Conservation (phyloP, 2,113 vertebrate species). For the Tachysurus fulvidraco region DNA sequence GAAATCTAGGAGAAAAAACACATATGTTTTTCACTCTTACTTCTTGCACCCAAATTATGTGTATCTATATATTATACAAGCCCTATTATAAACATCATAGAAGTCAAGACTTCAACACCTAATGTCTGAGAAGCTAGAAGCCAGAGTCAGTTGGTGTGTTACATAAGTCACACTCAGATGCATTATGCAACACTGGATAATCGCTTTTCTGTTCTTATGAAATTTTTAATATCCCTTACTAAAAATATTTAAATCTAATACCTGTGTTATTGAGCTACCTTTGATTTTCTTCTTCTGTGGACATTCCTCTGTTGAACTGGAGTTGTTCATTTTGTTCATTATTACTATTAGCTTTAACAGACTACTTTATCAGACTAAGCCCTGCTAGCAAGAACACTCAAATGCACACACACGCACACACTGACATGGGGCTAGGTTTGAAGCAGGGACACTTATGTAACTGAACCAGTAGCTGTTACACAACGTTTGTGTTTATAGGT, state of each 20-base stretch:
- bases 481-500: conserved; percentile 67
- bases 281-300: neutral
- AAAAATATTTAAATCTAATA: neutral
- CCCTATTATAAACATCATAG: neutral
- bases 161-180: neutral
- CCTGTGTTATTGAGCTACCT: neutral
- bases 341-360: neutral
- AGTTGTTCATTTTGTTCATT: neutral
- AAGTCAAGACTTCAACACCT: neutral
- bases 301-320: neutral
- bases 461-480: conserved; percentile 69
- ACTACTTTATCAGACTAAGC: neutral
- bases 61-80: neutral
- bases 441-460: conserved; percentile 67
- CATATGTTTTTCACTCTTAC: neutral
- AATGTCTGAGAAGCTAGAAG: neutral
- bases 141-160: conserved; percentile 1
- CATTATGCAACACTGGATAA: conserved; percentile 3
- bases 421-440: conserved; percentile 50
- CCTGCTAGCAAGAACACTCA: conserved; percentile 26
- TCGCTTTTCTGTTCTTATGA: neutral
- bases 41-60: neutral
- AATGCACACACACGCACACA: conserved; percentile 47
- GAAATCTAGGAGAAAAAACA: neutral
- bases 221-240: neutral